phyloP scores from a whole-genome alignment of 2,797 vertebrate species.

The Amblyraja radiata region DNA sequence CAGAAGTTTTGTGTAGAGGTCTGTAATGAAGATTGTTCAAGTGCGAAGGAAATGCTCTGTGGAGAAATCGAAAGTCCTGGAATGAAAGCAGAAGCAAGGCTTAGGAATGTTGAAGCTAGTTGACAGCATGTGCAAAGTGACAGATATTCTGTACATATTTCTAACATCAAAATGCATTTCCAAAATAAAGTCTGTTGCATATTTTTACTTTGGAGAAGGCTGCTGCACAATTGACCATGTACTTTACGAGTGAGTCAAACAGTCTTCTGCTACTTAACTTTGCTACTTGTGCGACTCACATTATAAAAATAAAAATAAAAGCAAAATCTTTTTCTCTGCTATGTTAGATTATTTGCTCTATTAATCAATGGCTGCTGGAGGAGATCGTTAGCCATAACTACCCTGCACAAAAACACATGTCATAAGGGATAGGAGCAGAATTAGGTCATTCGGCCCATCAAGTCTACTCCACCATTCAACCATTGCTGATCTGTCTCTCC shows the following conservation, averaged over 20 bases:
- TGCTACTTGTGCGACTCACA: neutral
- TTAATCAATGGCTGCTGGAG: neutral
- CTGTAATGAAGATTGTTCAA: neutral
- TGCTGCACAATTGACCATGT: neutral
- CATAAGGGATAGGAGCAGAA: no score
- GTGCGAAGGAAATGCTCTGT: neutral
- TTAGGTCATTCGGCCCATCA: no score
- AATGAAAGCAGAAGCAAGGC: neutral
- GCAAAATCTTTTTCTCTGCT: neutral
- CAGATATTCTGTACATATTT: neutral
- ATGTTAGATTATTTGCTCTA: neutral
- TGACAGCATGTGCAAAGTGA: slow-evolving; percentile 5
- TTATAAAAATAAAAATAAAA: slow-evolving; percentile 4
- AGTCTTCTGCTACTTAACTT: neutral
- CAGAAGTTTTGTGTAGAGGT: neutral
- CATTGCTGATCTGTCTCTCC: no score
- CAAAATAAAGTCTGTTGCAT: neutral
- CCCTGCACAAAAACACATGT: neutral
- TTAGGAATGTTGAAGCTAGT: slow-evolving; percentile 3
- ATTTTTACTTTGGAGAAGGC: neutral
- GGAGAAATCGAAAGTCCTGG: neutral
- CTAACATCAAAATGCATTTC: neutral
- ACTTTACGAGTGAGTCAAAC: slow-evolving; percentile 4
- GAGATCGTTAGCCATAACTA: neutral
- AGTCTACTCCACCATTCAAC: no score